Evolutionary conservation across 2,888 invertebrate species (phyloP).

Genomic region (Laspeyria flexula): DNA sequence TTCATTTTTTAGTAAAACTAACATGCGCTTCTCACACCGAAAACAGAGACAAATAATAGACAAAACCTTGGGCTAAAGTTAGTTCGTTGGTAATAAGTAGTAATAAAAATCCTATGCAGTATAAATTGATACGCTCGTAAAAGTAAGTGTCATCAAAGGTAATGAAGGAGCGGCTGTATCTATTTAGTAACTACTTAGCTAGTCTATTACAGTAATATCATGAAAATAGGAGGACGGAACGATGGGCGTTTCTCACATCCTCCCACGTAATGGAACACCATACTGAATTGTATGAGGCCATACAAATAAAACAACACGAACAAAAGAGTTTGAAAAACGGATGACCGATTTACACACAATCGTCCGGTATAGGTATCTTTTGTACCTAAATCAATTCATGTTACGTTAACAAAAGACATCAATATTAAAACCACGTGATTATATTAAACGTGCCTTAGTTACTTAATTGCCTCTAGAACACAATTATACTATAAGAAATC

Average conservation of each 20-base stretch:
- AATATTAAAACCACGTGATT: slow-evolving; percentile 40
- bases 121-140: slow-evolving; percentile 10
- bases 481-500: neutral
- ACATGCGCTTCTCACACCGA: no score
- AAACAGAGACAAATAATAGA: no score
- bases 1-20: no score
- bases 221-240: slow-evolving; percentile 22
- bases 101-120: neutral
- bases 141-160: slow-evolving; percentile 28
- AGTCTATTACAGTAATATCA: slow-evolving; percentile 40
- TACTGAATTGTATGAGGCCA: slow-evolving; percentile 14
- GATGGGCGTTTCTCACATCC: slow-evolving; percentile 39
- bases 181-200: slow-evolving; percentile 13
- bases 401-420: slow-evolving; percentile 29
- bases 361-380: slow-evolving; percentile 30
- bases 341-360: slow-evolving; percentile 50
- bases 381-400: slow-evolving; percentile 15
- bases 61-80: no score
- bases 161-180: slow-evolving; percentile 30
- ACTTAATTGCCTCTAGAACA: neutral
- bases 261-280: slow-evolving; percentile 31
- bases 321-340: slow-evolving; percentile 37
- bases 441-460: slow-evolving; percentile 20
- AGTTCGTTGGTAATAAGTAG: no score
- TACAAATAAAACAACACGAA: slow-evolving; percentile 35